A percentile compares a stretch with the other conserved stretches of the same genome.
Evolutionary conservation across 2,113 vertebrate genomes (phyloP).

Genomic region (Gyps fulvus): DNA sequence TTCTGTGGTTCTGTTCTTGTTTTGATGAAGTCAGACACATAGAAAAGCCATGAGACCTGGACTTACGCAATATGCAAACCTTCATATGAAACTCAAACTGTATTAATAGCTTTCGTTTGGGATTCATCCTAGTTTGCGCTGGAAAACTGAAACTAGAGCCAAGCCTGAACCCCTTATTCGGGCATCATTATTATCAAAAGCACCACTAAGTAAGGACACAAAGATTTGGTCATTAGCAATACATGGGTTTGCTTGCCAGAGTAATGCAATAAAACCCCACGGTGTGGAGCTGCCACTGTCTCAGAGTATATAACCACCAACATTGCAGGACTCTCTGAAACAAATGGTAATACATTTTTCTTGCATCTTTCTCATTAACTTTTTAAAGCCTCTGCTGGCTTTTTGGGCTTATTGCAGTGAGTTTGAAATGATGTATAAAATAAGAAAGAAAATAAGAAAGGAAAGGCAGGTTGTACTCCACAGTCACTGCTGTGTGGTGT

Average conservation of each 20-base stretch:
- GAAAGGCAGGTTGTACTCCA: slow-evolving; percentile 7
- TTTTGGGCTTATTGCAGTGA: slow-evolving; percentile 29
- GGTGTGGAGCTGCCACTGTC: neutral
- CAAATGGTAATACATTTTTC: slow-evolving; percentile 19
- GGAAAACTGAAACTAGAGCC: neutral
- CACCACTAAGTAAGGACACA: neutral
- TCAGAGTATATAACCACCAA: neutral
- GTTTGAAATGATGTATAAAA: slow-evolving; percentile 49
- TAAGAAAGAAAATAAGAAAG: slow-evolving; percentile 41
- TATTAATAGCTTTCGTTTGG: neutral
- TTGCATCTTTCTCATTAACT: slow-evolving; percentile 65
- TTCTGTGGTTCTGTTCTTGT: neutral
- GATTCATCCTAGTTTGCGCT: neutral
- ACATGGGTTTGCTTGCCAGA: neutral
- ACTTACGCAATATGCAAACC: neutral
- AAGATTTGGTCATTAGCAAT: neutral
- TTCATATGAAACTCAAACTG: neutral
- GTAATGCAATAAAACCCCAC: slow-evolving; percentile 22
- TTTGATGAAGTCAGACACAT: neutral
- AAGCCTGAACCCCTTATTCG: neutral
- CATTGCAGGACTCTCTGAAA: neutral
- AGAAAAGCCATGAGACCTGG: neutral
- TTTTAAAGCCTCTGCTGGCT: slow-evolving; percentile 68
- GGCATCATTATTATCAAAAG: neutral
- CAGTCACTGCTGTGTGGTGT: neutral